phyloP scores from a whole-genome alignment of 2,113 vertebrate genomes.

The Saguinus imperator region DNA sequence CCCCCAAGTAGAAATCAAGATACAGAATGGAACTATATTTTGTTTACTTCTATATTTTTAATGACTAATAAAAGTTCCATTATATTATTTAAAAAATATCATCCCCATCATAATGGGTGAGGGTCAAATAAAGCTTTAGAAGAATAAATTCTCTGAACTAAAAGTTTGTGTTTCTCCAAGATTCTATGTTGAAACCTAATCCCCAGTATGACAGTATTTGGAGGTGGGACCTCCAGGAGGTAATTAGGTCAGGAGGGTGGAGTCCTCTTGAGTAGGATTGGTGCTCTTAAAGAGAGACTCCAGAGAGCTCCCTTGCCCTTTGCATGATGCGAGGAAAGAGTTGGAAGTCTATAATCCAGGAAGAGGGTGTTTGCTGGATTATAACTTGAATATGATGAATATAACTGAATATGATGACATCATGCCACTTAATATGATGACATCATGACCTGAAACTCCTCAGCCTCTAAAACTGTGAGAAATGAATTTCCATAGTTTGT shows the following conservation, averaged over 20 bases:
- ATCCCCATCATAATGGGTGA: not conserved
- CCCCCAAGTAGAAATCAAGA: not conserved
- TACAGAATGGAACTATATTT: not conserved
- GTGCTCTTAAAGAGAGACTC: not conserved
- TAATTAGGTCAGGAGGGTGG: not conserved
- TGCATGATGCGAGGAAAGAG: not conserved
- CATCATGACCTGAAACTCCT: not conserved
- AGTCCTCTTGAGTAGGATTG: not conserved
- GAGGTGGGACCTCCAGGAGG: too few relatives aligned
- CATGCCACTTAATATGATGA: too few relatives aligned
- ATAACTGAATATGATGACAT: not conserved
- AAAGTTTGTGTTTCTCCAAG: not conserved
- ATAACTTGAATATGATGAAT: too few relatives aligned
- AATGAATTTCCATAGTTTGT: not conserved
- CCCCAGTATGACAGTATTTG: fast-evolving
- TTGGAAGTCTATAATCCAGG: not conserved
- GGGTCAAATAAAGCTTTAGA: not conserved
- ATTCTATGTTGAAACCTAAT: not conserved
- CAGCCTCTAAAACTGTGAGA: too few relatives aligned
- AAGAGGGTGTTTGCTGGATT: fast-evolving
- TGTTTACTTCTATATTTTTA: not conserved
- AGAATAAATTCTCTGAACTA: not conserved
- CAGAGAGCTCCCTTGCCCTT: not conserved
- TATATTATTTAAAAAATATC: not conserved
- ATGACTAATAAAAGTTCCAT: not conserved